Evolutionary conservation across 2,888 invertebrate genomes (phyloP).

Genomic region (Ormia ochracea): DNA sequence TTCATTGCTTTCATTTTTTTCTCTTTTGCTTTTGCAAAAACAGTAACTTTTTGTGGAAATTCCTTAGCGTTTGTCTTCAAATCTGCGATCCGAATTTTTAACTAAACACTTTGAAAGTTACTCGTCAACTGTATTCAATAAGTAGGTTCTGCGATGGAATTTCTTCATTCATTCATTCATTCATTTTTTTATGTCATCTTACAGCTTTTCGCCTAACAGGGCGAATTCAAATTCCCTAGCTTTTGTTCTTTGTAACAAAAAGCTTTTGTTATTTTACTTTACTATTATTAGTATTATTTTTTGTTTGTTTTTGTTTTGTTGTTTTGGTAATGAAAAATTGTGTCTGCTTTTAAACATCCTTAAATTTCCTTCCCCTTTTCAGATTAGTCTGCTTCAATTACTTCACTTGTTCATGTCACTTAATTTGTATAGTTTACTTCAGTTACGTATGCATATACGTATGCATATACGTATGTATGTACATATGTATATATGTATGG

Average conservation of each 20-base stretch:
- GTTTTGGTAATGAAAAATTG: background rate
- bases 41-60: background rate
- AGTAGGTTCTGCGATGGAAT: conserved; percentile 38
- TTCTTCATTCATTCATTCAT: conserved; percentile 46
- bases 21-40: conserved; percentile 28
- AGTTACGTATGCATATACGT: too few relatives aligned
- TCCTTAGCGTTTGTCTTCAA: background rate
- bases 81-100: conserved; percentile 27
- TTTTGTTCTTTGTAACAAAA: background rate
- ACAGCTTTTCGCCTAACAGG: background rate
- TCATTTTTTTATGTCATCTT: too few relatives aligned
- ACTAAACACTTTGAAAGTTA: conserved; percentile 57
- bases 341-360: too few relatives aligned
- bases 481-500: too few relatives aligned
- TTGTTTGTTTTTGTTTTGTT: conserved; percentile 7
- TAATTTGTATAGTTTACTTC: too few relatives aligned
- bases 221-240: conserved; percentile 42
- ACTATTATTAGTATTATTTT: background rate
- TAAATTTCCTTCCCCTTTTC: too few relatives aligned
- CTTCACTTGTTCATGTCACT: too few relatives aligned
- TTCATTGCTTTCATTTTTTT: background rate
- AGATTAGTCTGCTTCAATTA: too few relatives aligned
- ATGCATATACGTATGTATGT: too few relatives aligned
- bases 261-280: background rate
- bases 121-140: conserved; percentile 53